Conservation (phyloP, 2,888 invertebrate species). For the Dendrolimus pini region DNA sequence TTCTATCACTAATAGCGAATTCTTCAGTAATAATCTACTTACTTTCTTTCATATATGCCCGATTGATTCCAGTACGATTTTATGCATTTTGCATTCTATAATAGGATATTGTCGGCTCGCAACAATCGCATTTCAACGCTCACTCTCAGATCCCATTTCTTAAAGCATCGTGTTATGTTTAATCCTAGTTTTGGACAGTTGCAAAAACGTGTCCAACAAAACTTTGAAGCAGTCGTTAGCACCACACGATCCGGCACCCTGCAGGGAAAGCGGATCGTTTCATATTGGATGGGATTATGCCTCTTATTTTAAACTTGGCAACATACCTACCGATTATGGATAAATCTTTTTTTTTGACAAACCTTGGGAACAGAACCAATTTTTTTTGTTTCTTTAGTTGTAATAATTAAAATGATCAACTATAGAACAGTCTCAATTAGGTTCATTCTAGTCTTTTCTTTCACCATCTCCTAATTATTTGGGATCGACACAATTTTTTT, state of each 20-base stretch:
- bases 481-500: too few species aligned
- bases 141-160: neutral
- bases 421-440: too few species aligned
- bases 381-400: too few species aligned
- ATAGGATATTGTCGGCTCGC: neutral
- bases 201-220: slow-evolving; percentile 46
- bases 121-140: neutral
- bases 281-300: neutral
- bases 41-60: too few species aligned
- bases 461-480: too few species aligned
- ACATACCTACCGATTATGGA: too few species aligned
- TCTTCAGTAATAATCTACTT: too few species aligned
- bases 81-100: neutral
- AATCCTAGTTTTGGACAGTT: slow-evolving; percentile 40
- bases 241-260: slow-evolving; percentile 56
- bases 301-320: neutral
- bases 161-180: slow-evolving; percentile 25
- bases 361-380: too few species aligned
- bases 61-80: neutral
- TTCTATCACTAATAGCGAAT: too few species aligned
- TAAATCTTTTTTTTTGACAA: too few species aligned
- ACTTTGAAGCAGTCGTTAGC: slow-evolving; percentile 58
- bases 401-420: too few species aligned
- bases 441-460: too few species aligned
- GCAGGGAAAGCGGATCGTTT: slow-evolving; percentile 55